Evolutionary conservation across 2,888 invertebrate genomes (phyloP), one percentile per base, ranked within the genome.

Genomic region (Eristalinus aeneus): DNA sequence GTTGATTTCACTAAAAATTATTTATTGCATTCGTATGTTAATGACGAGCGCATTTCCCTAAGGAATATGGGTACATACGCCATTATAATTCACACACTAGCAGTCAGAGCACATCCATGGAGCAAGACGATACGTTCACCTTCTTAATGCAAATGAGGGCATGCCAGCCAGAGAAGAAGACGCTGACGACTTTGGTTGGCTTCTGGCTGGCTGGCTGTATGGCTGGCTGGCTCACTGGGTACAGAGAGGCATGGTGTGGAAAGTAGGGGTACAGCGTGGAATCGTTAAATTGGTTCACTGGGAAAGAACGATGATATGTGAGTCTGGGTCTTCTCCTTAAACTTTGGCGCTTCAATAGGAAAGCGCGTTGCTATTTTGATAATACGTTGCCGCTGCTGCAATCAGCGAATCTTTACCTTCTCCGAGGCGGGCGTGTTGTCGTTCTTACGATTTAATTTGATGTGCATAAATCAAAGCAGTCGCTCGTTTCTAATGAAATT

Each of bases 21-120:
- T 85, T 85, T 85, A 85, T 85, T 85, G 84, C 84, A 85, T 80
- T 85, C 80, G 80, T 85, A 85, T 85, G 84, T 85, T 85, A 85
- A 85, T 85, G 75, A 85, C 76, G 80, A 80, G 80, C 84, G 75
- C 72, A 85, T 80, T 76, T 80, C 84, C 60, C 80, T 46, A 6
- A 54, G 75, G 75, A 80, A 76, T 71, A 75, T 46, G 69, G 61
- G 16, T 22, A 54, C 69, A 71, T 75, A 84, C 61, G 79, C 79
- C 54, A 72, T 79, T 67, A 63, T 75, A 84, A 75, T 84, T 71
- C 53, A 34, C 75, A 75, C 61, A 74, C 58, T 71, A 27, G 54
- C 32, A 54, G 46, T 46, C 46, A 16, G 46, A 8, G 46, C 46
- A 73, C 64, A 78, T 60, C 58, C 16, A 16, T 16, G 46, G 58